Conservation (phyloP, 2,888 invertebrate genomes). For the Leistus spinibarbis region DNA sequence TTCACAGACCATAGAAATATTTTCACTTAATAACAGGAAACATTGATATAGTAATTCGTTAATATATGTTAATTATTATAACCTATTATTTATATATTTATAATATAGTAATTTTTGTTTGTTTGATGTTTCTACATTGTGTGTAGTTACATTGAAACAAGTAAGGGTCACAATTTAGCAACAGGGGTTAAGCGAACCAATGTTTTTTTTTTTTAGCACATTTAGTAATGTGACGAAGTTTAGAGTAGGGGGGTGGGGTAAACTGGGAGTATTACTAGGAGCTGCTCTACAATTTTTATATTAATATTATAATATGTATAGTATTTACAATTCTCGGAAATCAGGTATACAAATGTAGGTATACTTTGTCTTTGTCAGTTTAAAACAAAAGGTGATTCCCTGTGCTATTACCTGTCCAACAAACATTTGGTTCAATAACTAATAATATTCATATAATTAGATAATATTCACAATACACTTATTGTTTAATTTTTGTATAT, state of each 20-base stretch:
- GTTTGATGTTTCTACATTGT: slow-evolving; percentile 14
- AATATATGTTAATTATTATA: slow-evolving; percentile 36
- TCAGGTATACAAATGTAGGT: slow-evolving; percentile 1
- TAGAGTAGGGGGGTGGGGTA: not conserved
- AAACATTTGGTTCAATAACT: slow-evolving; percentile 23
- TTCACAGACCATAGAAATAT: slow-evolving; percentile 51
- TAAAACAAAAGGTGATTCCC: slow-evolving; percentile 3
- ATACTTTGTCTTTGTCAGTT: not conserved
- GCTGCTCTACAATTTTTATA: not conserved
- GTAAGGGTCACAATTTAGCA: slow-evolving; percentile 16
- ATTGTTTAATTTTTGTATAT: not conserved
- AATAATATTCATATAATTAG: slow-evolving; percentile 21
- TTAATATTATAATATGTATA: slow-evolving; percentile 1
- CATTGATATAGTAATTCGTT: slow-evolving; percentile 56
- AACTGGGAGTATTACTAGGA: not conserved
- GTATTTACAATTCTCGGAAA: not conserved
- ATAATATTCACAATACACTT: slow-evolving; percentile 32
- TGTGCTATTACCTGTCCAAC: slow-evolving; percentile 15
- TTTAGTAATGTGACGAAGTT: not conserved
- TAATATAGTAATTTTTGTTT: slow-evolving; percentile 31
- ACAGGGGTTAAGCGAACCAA: not conserved
- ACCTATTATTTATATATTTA: slow-evolving; percentile 23
- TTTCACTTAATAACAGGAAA: slow-evolving; percentile 60
- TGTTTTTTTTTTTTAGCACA: not conserved
- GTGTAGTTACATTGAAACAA: slow-evolving; percentile 18